phyloP scores from a whole-genome alignment of 2,113 vertebrate genomes.

The Neodontobutis hainanensis region DNA sequence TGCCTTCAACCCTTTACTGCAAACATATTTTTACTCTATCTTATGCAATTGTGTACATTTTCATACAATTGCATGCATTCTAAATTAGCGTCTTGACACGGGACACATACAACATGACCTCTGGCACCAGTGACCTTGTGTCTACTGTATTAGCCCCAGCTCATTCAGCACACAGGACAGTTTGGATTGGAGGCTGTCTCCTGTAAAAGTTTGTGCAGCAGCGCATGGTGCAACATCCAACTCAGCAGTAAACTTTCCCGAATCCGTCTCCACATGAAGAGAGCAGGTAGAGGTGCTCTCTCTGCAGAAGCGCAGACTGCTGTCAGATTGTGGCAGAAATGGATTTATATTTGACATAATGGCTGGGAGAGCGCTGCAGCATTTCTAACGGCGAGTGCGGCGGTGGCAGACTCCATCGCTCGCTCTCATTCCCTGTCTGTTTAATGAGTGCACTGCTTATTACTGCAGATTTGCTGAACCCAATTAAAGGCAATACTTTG shows the following conservation, averaged over 20 bases:
- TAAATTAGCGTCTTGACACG: no score
- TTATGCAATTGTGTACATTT: no score
- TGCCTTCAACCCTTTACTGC: no score
- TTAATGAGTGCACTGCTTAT: conserved; percentile 32
- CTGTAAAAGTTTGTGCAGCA: conserved; percentile 6
- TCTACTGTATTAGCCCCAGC: neutral
- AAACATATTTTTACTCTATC: no score
- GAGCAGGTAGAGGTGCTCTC: conserved; percentile 12
- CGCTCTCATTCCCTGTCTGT: conserved; percentile 15
- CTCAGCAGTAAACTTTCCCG: conserved; percentile 13
- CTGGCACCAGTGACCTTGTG: neutral
- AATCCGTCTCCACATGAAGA: conserved; percentile 1
- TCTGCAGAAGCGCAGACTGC: conserved; percentile 9
- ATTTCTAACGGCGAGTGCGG: conserved; percentile 28
- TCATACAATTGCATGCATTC: no score
- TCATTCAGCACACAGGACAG: neutral
- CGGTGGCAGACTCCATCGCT: neutral
- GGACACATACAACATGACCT: no score
- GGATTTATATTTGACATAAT: conserved; percentile 55
- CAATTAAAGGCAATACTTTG: conserved; percentile 37
- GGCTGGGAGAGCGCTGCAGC: conserved; percentile 31
- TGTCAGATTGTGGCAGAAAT: conserved; percentile 39
- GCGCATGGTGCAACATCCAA: neutral
- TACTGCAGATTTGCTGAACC: conserved; percentile 21
- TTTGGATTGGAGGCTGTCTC: neutral